Base-by-base conservation (phyloP, 1,140 invertebrate genomes). In the Tribolium madens region DNA sequence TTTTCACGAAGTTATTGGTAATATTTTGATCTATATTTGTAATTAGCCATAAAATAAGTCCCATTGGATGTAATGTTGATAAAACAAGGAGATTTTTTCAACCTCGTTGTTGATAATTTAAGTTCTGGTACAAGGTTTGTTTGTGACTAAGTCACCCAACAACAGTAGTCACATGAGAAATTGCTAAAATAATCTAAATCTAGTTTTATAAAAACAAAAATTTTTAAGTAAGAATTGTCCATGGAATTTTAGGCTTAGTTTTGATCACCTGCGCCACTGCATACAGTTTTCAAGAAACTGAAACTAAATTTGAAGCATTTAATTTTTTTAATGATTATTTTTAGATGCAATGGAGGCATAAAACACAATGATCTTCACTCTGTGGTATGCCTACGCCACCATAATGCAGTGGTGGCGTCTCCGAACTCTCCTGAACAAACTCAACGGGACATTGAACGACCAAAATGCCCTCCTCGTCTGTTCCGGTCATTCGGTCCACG, bases 351-450 rank as follows among this genome's bases (percentile, higher is more conserved):
- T 64, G 57, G 57, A 33, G 18, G 7, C 7, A 13, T 33, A 60
- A 36, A 52, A 76, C 48, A 78, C 77, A 47, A 91, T 91, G 90
- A 83, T 91, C 75, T 85, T 93, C 68, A 92, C 91, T 17, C 80
- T 92, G 26, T 91, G 90, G 85, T 93, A 92, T 82, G 88, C 91
- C 87, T 88, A 91, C 82, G 89, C 91, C 26, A 92, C 91, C 9
- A 89, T 91, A 83, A 79, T 92, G 73, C 91, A 92, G 82, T 89
- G 91, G 78, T 91, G 90, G 88, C 87, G 90, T 74, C 85, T 92
- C 12, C 88, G 87, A 69, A 86, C 87, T n/a, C 84, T 92, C 1
- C 78, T 78, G 21, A 84, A 83, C 53, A 85, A 85, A 75, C 73
- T 86, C 1, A 82, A 75, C 36, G 84, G 84, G 0, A 85, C 84